Evolutionary conservation across 2,797 vertebrate species (phyloP).

Genomic region (Notolabrus celidotus): DNA sequence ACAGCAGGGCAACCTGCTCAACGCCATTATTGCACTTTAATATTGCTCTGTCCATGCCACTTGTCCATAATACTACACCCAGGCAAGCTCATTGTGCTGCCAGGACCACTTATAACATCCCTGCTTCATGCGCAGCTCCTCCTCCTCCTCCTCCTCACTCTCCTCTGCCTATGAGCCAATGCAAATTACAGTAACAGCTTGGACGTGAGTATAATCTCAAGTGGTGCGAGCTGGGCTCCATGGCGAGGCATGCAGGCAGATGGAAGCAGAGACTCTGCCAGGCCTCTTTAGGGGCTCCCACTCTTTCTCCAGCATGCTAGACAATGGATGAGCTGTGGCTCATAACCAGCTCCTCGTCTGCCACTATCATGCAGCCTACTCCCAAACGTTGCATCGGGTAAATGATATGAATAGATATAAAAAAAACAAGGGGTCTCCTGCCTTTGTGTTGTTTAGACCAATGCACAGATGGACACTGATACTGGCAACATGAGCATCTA

Average conservation of each 20-base stretch:
- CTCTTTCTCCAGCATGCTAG: conserved; percentile 72
- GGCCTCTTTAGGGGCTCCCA: conserved; percentile 77
- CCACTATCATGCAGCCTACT: conserved; percentile 58
- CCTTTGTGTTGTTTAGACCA: conserved; percentile 45
- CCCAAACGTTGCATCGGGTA: conserved; percentile 52
- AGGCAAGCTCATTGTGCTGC: conserved; percentile 76
- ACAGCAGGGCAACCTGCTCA: conserved; percentile 63
- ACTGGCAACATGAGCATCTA: conserved; percentile 36
- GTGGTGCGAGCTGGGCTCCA: conserved; percentile 78
- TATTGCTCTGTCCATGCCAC: conserved; percentile 61
- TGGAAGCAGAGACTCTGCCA: conserved; percentile 77
- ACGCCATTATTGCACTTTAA: conserved; percentile 72
- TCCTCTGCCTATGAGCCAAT: conserved; percentile 79
- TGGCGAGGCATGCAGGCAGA: conserved; percentile 78
- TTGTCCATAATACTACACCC: conserved; percentile 69
- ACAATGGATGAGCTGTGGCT: conserved; percentile 77
- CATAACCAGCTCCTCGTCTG: conserved; percentile 69
- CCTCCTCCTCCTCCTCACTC: conserved; percentile 73
- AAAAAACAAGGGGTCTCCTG: conserved; percentile 21
- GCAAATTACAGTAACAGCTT: conserved; percentile 86
- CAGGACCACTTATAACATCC: conserved; percentile 78
- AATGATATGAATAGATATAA: conserved; percentile 41
- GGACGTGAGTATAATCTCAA: conserved; percentile 83
- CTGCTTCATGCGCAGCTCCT: conserved; percentile 79
- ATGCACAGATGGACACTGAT: conserved; percentile 57